Evolutionary conservation across 2,113 vertebrate species (phyloP).

Genomic region (Stercorarius parasiticus): DNA sequence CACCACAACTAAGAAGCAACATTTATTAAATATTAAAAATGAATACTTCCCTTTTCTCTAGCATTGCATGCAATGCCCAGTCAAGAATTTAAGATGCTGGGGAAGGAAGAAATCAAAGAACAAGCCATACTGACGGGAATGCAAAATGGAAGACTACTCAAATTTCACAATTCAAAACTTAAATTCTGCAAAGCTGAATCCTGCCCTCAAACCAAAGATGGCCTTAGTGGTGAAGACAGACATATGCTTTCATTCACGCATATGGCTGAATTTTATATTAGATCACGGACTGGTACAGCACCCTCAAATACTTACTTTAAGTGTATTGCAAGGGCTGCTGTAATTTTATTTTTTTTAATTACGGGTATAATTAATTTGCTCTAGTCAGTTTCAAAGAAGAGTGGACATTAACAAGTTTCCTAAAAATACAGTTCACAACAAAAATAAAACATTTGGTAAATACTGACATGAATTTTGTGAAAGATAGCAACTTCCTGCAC

Average conservation of each 20-base stretch:
- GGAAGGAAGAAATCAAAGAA: not conserved
- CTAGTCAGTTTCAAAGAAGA: not conserved
- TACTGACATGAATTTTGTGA: not conserved
- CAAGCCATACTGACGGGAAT: not conserved
- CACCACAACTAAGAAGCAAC: constrained; percentile 20
- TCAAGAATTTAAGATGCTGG: not conserved
- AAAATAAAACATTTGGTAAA: not conserved
- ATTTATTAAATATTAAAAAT: not conserved
- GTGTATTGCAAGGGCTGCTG: not conserved
- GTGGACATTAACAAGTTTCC: not conserved
- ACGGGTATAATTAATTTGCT: not conserved
- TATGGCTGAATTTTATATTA: not conserved
- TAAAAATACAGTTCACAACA: not conserved
- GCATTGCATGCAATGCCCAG: not conserved
- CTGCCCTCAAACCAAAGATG: not conserved
- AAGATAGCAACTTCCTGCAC: not conserved
- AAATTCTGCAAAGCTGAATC: not conserved
- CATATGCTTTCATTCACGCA: not conserved
- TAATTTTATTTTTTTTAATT: not conserved
- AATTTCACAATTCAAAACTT: not conserved
- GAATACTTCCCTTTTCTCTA: not conserved
- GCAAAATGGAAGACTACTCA: not conserved
- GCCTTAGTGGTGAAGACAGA: not conserved
- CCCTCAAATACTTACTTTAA: not conserved
- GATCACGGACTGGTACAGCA: not conserved